Evolutionary conservation across 2,797 vertebrate species (phyloP), one percentile per base, ranked within the genome.

Genomic region (Hippopotamyrus pictus): DNA sequence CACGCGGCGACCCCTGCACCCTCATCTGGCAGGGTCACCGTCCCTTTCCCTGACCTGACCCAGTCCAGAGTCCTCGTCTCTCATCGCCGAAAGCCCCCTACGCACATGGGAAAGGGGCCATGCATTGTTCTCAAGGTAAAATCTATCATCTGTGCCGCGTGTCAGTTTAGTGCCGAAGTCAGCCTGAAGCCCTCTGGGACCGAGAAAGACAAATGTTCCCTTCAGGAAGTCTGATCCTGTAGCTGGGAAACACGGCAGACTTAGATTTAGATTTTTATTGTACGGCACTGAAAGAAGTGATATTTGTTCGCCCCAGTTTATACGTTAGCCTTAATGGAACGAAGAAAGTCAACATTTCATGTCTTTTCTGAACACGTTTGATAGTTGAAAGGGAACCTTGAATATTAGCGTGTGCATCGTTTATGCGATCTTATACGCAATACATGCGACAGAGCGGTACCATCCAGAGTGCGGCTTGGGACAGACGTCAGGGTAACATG

Each of bases 121-220:
- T 33, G 87, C 22, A 88, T 88, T 88, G 87, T 88, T 69, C 44
- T 69, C 41, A 57, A 69, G 87, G 87, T 88, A 88, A 69, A 88
- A 88, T 88, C 87, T 88, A 88, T 88, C 87, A 69, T 88, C 59
- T 88, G 59, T 48, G 41, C 57, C 41, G 37, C 22, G 3, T 88
- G 87, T 88, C 87, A 88, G 87, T 88, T 88, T 88, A 88, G 62
- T 59, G 62, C 33, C 29, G 41, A 88, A 88, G 87, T 88, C 87
- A 88, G 87, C 41, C 33, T 88, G 87, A 65, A 88, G 62, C 59
- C 87, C 87, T 69, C 41, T 88, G 87, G 87, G 87, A 88, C 59
- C 1, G 44, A 88, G 59, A 88, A 69, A 88, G 87, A 88, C 87
- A 65, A 88, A 88, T 88, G 57, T 65, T 88, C 57, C 87, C 87